These are phyloP conservation scores for Montipora cactus DNA, from an alignment of 64 coral and sea anemone species.

Conservation along the genomic window DNA sequence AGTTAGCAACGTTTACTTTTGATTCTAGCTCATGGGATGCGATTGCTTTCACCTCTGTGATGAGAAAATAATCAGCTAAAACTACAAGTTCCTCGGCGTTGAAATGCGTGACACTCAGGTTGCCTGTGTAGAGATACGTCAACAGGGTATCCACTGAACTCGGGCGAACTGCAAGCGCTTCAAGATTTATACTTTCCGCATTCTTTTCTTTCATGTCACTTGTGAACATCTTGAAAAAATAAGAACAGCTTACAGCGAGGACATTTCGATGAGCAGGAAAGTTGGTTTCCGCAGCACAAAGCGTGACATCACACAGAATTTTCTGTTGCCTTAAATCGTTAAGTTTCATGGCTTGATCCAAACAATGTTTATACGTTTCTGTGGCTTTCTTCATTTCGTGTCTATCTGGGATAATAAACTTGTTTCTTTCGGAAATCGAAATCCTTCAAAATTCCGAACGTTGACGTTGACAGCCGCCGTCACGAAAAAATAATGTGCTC, in stretches of 20 bases:
- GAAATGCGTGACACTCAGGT: conserved; percentile 26
- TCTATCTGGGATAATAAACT: neutral
- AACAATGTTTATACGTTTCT: neutral
- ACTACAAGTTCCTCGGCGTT: conserved; percentile 64
- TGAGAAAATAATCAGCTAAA: conserved; percentile 62
- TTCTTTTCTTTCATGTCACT: conserved; percentile 71
- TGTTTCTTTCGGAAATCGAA: neutral
- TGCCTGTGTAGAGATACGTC: conserved; percentile 62
- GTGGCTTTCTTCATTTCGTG: conserved; percentile 7
- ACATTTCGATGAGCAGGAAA: conserved; percentile 75
- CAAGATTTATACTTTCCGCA: conserved; percentile 8
- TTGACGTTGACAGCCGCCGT: too few relatives aligned
- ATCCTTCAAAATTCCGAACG: neutral
- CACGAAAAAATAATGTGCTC: too few relatives aligned
- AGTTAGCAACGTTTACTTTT: conserved; percentile 44
- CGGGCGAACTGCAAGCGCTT: conserved; percentile 19
- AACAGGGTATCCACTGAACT: conserved; percentile 6
- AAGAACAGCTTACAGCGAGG: conserved; percentile 64
- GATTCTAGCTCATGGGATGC: conserved; percentile 45
- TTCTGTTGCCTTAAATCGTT: conserved; percentile 41
- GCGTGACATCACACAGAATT: conserved; percentile 46
- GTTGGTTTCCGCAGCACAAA: conserved; percentile 13
- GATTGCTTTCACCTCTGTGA: conserved; percentile 50
- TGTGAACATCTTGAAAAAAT: conserved; percentile 67
- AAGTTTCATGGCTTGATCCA: conserved; percentile 12